Percentiles rank a stretch among this genome's conserved stretches.
Conservation (phyloP, 92 coral and sea anemone genomes). For the Palythoa caribaeorum region DNA sequence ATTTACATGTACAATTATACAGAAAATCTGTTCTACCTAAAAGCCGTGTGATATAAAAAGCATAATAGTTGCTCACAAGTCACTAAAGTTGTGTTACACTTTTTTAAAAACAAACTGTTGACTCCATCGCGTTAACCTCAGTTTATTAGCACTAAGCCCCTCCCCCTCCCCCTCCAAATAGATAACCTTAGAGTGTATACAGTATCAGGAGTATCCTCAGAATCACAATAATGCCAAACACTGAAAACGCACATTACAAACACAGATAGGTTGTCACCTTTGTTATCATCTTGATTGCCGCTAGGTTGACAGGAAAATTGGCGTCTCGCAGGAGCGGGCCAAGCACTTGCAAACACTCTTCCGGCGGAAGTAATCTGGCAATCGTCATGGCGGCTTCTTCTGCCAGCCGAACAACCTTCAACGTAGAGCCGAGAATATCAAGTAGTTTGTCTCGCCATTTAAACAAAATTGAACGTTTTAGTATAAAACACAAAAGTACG, state of each 20-base stretch:
- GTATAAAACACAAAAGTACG: too few relatives aligned
- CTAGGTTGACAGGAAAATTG: conserved; percentile 92
- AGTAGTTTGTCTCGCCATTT: not conserved
- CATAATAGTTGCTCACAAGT: too few relatives aligned
- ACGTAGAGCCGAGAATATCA: not conserved
- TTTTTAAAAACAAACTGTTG: too few relatives aligned
- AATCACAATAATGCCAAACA: not conserved
- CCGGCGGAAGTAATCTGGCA: conserved; percentile 89
- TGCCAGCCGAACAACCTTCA: conserved; percentile 94
- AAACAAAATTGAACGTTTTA: not conserved
- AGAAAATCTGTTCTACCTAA: too few relatives aligned
- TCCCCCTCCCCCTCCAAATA: too few relatives aligned
- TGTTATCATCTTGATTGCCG: conserved; percentile 93
- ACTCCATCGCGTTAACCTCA: too few relatives aligned
- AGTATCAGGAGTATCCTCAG: not conserved
- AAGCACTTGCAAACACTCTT: conserved; percentile 85
- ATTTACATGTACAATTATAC: too few relatives aligned
- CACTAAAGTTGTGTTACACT: too few relatives aligned
- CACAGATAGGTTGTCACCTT: conserved; percentile 63
- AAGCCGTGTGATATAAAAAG: too few relatives aligned
- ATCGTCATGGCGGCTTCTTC: conserved; percentile 96
- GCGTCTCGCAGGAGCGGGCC: conserved; percentile 91
- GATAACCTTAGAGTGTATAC: too few relatives aligned
- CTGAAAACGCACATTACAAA: not conserved
- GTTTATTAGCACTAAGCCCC: too few relatives aligned